Evolutionary conservation across 2,113 vertebrate species (phyloP).

Genomic region (Ictalurus punctatus): DNA sequence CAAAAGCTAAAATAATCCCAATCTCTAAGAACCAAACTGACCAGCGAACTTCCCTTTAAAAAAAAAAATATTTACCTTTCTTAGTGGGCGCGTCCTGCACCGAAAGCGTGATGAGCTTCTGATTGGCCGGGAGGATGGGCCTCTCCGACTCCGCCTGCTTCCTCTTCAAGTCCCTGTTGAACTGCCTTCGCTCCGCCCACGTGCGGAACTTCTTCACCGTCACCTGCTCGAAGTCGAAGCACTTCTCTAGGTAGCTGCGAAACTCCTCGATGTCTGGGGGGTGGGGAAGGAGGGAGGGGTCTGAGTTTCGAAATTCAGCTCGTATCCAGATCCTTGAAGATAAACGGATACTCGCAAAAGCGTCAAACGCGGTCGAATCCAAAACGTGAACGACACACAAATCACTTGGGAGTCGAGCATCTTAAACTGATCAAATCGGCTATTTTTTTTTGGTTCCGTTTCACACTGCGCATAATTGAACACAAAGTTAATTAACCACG

Average conservation of each 20-base stretch:
- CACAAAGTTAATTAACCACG: neutral
- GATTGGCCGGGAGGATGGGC: slow-evolving; percentile 94
- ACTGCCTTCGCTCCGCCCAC: slow-evolving; percentile 95
- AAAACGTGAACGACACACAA: neutral
- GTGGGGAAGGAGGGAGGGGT: neutral
- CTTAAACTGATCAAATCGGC: neutral
- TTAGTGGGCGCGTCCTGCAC: slow-evolving; percentile 96
- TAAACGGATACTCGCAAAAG: neutral
- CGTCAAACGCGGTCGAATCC: neutral
- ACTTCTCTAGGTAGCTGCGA: slow-evolving; percentile 87
- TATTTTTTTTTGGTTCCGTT: neutral
- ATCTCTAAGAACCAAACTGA: neutral
- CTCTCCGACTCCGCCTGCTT: slow-evolving; percentile 94
- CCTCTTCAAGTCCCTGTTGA: slow-evolving; percentile 97
- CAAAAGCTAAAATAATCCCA: neutral
- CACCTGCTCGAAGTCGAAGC: slow-evolving; percentile 98
- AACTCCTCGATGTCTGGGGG: slow-evolving; percentile 88
- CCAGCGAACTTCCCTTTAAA: neutral
- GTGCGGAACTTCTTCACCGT: slow-evolving; percentile 98
- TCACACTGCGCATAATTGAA: neutral
- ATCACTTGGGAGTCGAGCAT: neutral
- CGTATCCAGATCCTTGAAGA: neutral
- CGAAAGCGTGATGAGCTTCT: slow-evolving; percentile 97
- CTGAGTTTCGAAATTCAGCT: neutral
- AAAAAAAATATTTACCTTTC: slow-evolving; percentile 77